Conservation (phyloP, 2,888 invertebrate genomes). For the Campoplex nolae region DNA sequence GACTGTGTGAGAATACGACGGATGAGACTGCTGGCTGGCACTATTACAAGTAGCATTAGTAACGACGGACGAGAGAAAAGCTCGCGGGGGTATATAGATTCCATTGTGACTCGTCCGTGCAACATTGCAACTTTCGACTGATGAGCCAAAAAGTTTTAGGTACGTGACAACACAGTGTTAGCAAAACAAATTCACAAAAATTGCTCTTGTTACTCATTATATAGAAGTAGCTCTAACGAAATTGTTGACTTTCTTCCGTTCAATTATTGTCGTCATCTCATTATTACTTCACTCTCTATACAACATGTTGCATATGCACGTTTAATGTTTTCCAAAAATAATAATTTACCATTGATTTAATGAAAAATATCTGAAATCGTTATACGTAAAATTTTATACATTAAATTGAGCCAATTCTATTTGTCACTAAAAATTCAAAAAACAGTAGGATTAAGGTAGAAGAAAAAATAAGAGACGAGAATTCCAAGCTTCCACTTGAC, state of each 20-base stretch:
- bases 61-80: slow-evolving; percentile 35
- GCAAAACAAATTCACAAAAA: neutral
- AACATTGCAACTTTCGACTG: slow-evolving; percentile 19
- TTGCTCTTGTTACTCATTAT: neutral
- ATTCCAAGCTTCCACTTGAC: slow-evolving; percentile 23
- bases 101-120: neutral
- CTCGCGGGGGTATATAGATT: neutral
- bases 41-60: slow-evolving; percentile 12
- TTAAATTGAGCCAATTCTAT: neutral
- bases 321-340: no score
- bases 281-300: neutral
- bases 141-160: slow-evolving; percentile 6
- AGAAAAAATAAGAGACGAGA: slow-evolving; percentile 4
- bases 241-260: neutral
- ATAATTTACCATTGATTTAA: no score
- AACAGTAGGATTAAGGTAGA: neutral
- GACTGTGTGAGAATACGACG: slow-evolving; percentile 31
- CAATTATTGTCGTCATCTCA: no score
- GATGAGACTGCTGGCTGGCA: slow-evolving; percentile 37
- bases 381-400: neutral
- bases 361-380: neutral
- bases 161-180: neutral
- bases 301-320: no score
- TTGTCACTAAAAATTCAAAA: neutral
- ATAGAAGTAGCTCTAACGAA: neutral